phyloP scores from a whole-genome alignment of 2,888 invertebrate genomes.

The Trichogramma dendrolimi region DNA sequence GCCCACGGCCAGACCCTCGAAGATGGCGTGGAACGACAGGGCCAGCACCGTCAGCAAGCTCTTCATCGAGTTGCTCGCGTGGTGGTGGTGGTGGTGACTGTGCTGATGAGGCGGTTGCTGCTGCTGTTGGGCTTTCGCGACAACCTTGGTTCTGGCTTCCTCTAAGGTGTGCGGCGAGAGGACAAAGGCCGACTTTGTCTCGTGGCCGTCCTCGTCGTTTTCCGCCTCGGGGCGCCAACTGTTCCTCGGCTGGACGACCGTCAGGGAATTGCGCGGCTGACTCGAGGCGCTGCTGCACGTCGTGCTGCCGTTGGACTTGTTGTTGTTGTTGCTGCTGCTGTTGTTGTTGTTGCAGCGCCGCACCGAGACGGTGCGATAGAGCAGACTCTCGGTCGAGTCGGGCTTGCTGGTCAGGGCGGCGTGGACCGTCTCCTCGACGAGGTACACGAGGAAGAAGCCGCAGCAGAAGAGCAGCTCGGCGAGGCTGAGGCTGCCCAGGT shows the following conservation, averaged over 20 bases:
- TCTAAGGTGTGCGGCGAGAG: constrained; percentile 1
- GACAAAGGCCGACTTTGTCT: background rate
- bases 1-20: constrained; percentile 67
- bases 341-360: constrained; percentile 53
- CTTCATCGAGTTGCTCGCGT: constrained; percentile 52
- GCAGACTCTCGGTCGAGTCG: constrained; percentile 50
- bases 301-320: constrained; percentile 29
- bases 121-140: background rate
- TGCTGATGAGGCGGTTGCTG: background rate
- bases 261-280: constrained; percentile 9
- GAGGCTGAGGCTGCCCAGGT: constrained; percentile 53
- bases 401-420: constrained; percentile 53
- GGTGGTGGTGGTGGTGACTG: constrained; percentile 16
- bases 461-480: constrained; percentile 60
- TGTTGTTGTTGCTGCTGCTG: constrained; percentile 35
- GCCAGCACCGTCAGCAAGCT: constrained; percentile 64
- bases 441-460: constrained; percentile 64
- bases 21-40: constrained; percentile 65
- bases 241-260: constrained; percentile 1
- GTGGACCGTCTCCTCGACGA: constrained; percentile 62
- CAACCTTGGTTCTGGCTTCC: background rate
- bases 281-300: constrained; percentile 22
- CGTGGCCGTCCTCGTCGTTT: constrained; percentile 20
- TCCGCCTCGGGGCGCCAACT: constrained; percentile 21
- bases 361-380: constrained; percentile 58